Conservation (phyloP, 2,113 vertebrate genomes). For the Apodemus sylvaticus region DNA sequence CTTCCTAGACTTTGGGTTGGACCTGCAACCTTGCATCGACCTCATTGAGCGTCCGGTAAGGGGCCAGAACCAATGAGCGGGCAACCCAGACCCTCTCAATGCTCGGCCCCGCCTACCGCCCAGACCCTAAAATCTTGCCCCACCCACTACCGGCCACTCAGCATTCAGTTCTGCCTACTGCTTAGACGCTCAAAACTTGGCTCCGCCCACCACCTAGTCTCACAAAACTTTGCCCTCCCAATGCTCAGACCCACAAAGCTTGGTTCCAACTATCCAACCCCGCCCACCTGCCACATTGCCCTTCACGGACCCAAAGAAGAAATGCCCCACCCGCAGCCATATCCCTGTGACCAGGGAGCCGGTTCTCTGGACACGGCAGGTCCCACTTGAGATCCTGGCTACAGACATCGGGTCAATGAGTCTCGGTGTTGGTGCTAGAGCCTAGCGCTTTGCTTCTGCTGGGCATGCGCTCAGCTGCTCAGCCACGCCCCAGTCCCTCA, state of each 20-base stretch:
- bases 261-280: background rate
- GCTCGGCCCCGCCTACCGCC: background rate
- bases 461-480: background rate
- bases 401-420: background rate
- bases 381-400: background rate
- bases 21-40: slow-evolving; percentile 93
- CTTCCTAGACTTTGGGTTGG: slow-evolving; percentile 94
- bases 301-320: background rate
- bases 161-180: too few species aligned
- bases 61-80: background rate
- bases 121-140: background rate
- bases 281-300: background rate
- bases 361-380: background rate
- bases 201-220: background rate
- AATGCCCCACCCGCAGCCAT: background rate
- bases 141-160: background rate
- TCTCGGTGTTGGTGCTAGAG: background rate
- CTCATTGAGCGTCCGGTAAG: slow-evolving; percentile 93
- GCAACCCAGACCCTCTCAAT: background rate
- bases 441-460: background rate
- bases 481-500: too few species aligned
- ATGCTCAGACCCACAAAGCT: background rate
- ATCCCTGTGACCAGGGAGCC: background rate
- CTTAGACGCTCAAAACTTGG: background rate
- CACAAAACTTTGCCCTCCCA: background rate